phyloP scores from a whole-genome alignment of 2,113 vertebrate genomes.

The Neopipo cinnamomea region DNA sequence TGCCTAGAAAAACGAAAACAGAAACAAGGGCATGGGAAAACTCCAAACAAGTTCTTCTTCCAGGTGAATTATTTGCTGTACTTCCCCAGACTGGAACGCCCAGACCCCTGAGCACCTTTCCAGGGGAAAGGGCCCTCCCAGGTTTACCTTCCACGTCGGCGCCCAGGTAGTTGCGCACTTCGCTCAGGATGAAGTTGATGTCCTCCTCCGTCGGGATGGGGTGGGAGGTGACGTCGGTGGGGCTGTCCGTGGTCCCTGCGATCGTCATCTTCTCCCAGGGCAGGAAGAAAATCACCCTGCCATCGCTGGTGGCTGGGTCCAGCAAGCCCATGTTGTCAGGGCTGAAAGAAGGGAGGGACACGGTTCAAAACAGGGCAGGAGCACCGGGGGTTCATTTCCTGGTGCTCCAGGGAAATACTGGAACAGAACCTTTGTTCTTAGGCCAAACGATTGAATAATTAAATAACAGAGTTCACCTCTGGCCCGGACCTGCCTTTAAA shows the following conservation, averaged over 20 bases:
- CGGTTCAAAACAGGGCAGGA: background rate
- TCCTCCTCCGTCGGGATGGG: constrained; percentile 87
- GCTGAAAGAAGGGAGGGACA: constrained; percentile 66
- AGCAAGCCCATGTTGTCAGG: constrained; percentile 97
- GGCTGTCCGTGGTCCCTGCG: constrained; percentile 92
- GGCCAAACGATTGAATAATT: background rate
- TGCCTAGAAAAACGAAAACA: background rate
- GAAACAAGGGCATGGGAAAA: background rate
- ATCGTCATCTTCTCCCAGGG: constrained; percentile 99
- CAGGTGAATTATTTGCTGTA: background rate
- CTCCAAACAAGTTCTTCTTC: background rate
- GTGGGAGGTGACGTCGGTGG: constrained; percentile 85
- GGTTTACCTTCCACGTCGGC: constrained; percentile 88
- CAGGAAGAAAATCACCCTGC: constrained; percentile 96
- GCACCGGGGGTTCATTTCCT: background rate
- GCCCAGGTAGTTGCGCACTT: constrained; percentile 93
- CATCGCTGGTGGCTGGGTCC: constrained; percentile 94
- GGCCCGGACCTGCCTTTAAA: background rate
- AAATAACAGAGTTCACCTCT: fast-evolving
- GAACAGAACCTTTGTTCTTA: fast-evolving
- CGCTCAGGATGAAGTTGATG: constrained; percentile 91
- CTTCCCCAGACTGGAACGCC: fast-evolving
- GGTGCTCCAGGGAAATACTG: fast-evolving
- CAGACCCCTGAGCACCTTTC: fast-evolving
- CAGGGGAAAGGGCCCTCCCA: too few species aligned